Percentiles rank a stretch among this genome's conserved stretches.
These are phyloP conservation scores for Lasioglossum pauxillum DNA, from an alignment of 2,888 invertebrate species.

Conservation along the genomic window DNA sequence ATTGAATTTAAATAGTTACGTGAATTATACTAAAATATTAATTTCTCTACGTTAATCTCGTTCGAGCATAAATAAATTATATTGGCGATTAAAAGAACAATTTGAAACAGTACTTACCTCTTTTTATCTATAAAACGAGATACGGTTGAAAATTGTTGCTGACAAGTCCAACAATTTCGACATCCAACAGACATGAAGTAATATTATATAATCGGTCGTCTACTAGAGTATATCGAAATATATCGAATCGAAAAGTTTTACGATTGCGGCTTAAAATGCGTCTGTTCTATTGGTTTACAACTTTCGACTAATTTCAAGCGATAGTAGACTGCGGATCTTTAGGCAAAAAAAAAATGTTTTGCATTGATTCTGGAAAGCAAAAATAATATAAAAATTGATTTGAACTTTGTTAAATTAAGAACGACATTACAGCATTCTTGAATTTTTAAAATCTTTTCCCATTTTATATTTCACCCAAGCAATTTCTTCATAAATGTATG, in stretches of 20 bases:
- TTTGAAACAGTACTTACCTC: conserved; percentile 14
- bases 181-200: background rate
- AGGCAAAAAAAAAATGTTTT: too few species aligned
- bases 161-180: too few species aligned
- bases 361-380: too few species aligned
- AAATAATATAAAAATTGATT: too few species aligned
- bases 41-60: background rate
- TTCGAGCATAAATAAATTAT: background rate
- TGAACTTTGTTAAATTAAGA: too few species aligned
- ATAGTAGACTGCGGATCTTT: background rate
- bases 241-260: conserved; percentile 17
- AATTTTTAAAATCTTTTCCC: too few species aligned
- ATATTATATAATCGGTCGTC: conserved; percentile 42
- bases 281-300: conserved; percentile 27
- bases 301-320: background rate
- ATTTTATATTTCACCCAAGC: too few species aligned
- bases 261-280: background rate
- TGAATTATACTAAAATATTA: background rate
- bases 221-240: conserved; percentile 27
- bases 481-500: too few species aligned
- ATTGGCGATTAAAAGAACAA: background rate
- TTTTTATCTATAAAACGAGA: background rate
- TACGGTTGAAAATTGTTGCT: background rate
- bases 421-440: too few species aligned
- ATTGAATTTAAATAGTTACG: background rate